Evolutionary conservation across 2,113 vertebrate species (phyloP).

Genomic region (Marmota monax): DNA sequence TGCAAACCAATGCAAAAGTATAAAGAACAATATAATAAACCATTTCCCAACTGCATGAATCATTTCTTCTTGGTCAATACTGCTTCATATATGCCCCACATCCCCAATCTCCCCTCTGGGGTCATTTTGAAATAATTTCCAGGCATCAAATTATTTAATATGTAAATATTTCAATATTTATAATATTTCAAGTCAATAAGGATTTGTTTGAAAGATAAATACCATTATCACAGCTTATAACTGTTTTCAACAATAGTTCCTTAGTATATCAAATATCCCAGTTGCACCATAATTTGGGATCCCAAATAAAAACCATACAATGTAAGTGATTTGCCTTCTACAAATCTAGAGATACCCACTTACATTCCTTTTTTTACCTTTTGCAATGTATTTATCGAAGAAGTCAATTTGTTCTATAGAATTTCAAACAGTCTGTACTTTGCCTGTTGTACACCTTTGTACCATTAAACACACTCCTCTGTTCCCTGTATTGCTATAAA

Average conservation of each 20-base stretch:
- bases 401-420: not conserved
- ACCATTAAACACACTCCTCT: not conserved
- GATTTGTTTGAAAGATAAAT: conserved; percentile 24
- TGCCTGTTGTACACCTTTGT: not conserved
- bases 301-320: not conserved
- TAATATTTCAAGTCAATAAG: not conserved
- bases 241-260: not conserved
- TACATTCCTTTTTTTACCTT: not conserved
- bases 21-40: not conserved
- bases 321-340: not conserved
- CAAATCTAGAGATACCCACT: not conserved
- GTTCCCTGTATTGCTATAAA: not conserved
- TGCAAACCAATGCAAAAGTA: conserved; percentile 19
- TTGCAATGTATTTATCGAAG: not conserved
- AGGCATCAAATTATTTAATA: conserved; percentile 16
- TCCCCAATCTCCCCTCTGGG: not conserved
- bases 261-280: conserved; percentile 44
- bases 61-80: not conserved
- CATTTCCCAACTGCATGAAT: not conserved
- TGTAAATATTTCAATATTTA: conserved; percentile 2
- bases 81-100: not conserved
- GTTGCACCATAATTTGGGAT: not conserved
- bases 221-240: conserved; percentile 29
- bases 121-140: conserved; percentile 43
- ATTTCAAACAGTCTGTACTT: not conserved